phyloP scores from a whole-genome alignment of 2,888 invertebrate species.

The Hermodice carunculata region DNA sequence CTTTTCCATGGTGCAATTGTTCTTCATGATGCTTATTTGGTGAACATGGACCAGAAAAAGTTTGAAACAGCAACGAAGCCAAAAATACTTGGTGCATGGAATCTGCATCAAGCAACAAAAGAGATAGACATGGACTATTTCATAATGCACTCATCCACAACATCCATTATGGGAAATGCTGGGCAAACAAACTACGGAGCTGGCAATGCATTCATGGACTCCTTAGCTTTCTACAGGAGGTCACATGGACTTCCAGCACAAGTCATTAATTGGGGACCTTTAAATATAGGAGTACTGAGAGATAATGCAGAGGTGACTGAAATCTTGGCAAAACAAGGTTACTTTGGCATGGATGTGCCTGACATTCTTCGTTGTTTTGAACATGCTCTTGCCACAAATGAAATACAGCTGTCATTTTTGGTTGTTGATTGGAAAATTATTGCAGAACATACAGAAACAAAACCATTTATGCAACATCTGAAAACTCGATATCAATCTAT shows the following conservation, averaged over 20 bases:
- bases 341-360: too few relatives aligned
- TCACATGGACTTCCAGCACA: constrained; percentile 42
- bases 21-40: constrained; percentile 36
- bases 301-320: too few relatives aligned
- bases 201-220: constrained; percentile 52
- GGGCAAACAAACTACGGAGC: constrained; percentile 55
- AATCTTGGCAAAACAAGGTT: too few relatives aligned
- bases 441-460: too few relatives aligned
- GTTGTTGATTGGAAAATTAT: too few relatives aligned
- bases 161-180: constrained; percentile 48
- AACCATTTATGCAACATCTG: too few relatives aligned
- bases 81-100: constrained; percentile 52
- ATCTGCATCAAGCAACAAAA: constrained; percentile 45
- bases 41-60: constrained; percentile 36
- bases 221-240: constrained; percentile 47
- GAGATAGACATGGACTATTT: constrained; percentile 47
- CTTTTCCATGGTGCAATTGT: constrained; percentile 53
- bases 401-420: too few relatives aligned
- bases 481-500: too few relatives aligned
- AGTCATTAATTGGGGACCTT: constrained; percentile 55
- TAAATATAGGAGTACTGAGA: too few relatives aligned
- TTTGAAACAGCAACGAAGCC: constrained; percentile 42
- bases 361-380: too few relatives aligned
- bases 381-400: too few relatives aligned
- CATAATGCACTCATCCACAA: constrained; percentile 52